Percentiles rank a stretch among this genome's conserved stretches.
Conservation (phyloP, 2,797 vertebrate species). For the Cyprinella venusta region DNA sequence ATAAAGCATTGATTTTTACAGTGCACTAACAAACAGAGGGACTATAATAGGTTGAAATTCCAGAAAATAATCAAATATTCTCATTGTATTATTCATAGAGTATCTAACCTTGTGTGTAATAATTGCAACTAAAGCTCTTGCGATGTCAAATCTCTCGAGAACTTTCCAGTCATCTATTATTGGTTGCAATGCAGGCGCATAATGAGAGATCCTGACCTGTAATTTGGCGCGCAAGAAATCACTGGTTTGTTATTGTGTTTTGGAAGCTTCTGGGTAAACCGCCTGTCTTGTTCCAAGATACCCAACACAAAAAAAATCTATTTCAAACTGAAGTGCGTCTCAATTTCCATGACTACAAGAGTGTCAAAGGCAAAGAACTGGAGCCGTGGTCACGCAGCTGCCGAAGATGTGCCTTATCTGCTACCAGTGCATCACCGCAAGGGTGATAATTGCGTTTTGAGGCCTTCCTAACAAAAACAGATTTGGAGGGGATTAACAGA, state of each 20-base stretch:
- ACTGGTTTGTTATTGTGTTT: constrained; percentile 13
- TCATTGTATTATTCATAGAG: neutral
- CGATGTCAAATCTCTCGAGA: neutral
- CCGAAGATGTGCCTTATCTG: constrained; percentile 10
- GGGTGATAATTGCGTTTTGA: constrained; percentile 67
- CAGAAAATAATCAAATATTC: neutral
- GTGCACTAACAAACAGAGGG: neutral
- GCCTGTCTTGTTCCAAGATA: constrained; percentile 6
- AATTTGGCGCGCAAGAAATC: neutral
- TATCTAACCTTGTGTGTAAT: neutral
- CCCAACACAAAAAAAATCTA: constrained; percentile 1
- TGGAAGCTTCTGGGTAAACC: neutral
- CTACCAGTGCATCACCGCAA: constrained; percentile 62
- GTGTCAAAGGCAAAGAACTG: constrained; percentile 19
- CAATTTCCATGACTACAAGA: neutral
- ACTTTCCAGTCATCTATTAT: neutral
- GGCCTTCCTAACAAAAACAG: constrained; percentile 63
- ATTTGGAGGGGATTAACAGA: constrained; percentile 73
- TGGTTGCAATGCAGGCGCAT: neutral
- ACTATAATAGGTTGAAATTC: neutral
- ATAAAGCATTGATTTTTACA: too few relatives aligned
- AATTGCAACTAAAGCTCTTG: neutral
- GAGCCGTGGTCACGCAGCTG: constrained; percentile 20
- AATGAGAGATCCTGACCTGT: constrained; percentile 24
- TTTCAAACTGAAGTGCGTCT: constrained; percentile 23